phyloP scores from a whole-genome alignment of 2,797 vertebrate genomes.

The Hipposideros larvatus region DNA sequence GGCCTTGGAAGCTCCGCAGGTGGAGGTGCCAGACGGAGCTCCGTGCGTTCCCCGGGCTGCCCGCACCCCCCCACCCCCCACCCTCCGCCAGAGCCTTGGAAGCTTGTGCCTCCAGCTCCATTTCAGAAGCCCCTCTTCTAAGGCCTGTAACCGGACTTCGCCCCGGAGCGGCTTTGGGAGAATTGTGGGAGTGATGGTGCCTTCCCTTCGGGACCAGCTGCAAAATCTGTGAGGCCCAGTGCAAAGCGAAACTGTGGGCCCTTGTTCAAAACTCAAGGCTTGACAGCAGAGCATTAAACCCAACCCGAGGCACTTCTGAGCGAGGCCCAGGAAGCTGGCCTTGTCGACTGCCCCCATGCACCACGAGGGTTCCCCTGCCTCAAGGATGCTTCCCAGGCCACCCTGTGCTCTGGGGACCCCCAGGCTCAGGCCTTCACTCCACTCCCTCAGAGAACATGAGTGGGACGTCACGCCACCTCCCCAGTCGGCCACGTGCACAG shows the following conservation, averaged over 20 bases:
- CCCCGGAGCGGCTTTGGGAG: neutral
- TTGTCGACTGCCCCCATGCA: neutral
- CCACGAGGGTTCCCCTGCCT: too few relatives aligned
- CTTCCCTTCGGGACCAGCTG: neutral
- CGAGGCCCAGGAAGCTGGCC: neutral
- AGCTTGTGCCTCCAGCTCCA: fast-evolving
- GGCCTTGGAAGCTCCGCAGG: neutral
- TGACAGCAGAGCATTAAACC: fast-evolving
- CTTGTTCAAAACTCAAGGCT: too few relatives aligned
- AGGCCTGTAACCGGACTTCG: fast-evolving
- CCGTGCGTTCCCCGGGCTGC: neutral
- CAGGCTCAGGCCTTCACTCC: neutral
- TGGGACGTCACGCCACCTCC: fast-evolving
- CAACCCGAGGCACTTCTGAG: neutral
- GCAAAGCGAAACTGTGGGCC: fast-evolving
- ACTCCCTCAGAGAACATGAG: fast-evolving
- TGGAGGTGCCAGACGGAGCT: neutral
- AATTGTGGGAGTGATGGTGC: neutral
- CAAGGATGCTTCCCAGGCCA: neutral
- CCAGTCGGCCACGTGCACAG: fast-evolving
- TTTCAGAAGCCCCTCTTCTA: neutral
- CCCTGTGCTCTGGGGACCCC: neutral
- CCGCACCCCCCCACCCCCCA: too few relatives aligned
- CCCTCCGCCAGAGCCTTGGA: neutral
- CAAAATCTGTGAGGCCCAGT: fast-evolving